Evolutionary conservation across 35 echinoderm and acorn worm species (phyloP).

Genomic region (Heliocidaris erythrogramma): DNA sequence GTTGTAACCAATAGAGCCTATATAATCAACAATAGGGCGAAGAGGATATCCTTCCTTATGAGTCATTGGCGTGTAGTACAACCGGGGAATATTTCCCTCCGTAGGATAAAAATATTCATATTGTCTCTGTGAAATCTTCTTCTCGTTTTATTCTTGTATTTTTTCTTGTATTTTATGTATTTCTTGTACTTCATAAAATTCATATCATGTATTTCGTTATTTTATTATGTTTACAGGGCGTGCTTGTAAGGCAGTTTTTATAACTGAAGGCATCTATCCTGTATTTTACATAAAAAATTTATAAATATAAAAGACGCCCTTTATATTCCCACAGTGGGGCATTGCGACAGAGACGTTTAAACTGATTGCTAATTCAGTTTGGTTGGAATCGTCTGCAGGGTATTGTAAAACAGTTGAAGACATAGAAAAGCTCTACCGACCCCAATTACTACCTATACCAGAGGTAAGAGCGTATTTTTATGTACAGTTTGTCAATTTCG

Average conservation of each 20-base stretch:
- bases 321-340: not conserved
- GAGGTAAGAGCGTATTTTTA: not conserved
- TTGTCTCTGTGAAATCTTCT: slow-evolving; percentile 20
- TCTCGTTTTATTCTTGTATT: no score
- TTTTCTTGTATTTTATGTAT: no score
- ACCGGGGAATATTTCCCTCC: not conserved
- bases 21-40: slow-evolving; percentile 50
- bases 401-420: not conserved
- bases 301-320: no score
- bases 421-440: not conserved
- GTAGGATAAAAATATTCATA: slow-evolving; percentile 25
- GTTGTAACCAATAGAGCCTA: slow-evolving; percentile 42
- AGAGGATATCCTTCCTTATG: slow-evolving; percentile 33
- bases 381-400: not conserved
- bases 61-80: slow-evolving; percentile 32
- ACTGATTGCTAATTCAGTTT: not conserved
- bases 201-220: no score
- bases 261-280: no score
- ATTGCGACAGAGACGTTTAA: not conserved
- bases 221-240: no score
- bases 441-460: not conserved
- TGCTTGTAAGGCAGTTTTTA: no score
- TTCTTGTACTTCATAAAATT: no score
- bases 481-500: no score
- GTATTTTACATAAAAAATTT: no score